phyloP scores from a whole-genome alignment of 2,797 vertebrate genomes.

The Enteromius argenteus region DNA sequence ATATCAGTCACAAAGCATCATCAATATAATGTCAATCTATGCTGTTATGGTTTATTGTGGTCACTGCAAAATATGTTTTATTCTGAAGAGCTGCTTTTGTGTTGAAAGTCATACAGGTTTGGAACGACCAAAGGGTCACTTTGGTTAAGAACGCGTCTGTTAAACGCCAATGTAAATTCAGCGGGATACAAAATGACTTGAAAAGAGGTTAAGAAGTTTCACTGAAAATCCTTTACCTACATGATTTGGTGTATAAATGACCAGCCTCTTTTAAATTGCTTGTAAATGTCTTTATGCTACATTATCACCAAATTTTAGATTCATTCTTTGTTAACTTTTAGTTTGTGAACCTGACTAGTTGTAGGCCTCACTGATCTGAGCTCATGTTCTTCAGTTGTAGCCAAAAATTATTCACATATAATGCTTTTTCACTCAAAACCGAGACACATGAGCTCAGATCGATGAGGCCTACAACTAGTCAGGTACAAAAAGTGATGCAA shows the following conservation, averaged over 20 bases:
- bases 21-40: neutral
- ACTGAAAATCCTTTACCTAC: neutral
- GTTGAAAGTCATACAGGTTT: neutral
- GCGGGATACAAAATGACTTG: constrained; percentile 66
- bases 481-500: neutral
- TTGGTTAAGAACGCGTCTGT: neutral
- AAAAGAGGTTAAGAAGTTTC: no score
- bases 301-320: no score
- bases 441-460: neutral
- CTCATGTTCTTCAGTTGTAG: neutral
- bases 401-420: no score
- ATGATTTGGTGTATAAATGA: neutral
- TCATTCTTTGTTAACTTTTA: neutral
- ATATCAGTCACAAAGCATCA: neutral
- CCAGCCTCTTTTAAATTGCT: no score
- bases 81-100: neutral
- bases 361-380: neutral
- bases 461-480: neutral
- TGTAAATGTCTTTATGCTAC: neutral
- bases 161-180: neutral
- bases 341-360: neutral
- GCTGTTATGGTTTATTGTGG: neutral
- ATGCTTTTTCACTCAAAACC: no score
- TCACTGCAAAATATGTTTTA: neutral
- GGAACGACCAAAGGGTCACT: neutral